Percentiles rank a stretch among this genome's conserved stretches.
These are phyloP conservation scores for Caenorhabditis doughertyi DNA, from an alignment of 2,888 invertebrate genomes.

Conservation along the genomic window DNA sequence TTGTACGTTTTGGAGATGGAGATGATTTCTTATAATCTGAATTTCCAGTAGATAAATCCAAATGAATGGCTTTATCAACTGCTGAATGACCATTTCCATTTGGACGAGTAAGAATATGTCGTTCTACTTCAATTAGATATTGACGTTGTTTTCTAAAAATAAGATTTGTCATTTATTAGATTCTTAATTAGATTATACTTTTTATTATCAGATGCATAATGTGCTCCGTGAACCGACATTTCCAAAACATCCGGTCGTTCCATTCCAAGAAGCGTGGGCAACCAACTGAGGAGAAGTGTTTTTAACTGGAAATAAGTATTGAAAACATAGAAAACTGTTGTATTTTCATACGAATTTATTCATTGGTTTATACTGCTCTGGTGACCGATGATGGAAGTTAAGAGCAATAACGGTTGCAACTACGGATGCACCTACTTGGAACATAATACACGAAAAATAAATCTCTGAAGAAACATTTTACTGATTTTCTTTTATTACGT, in stretches of 20 bases:
- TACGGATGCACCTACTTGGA: constrained; percentile 81
- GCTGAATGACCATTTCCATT: constrained; percentile 51
- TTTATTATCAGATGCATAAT: constrained; percentile 53
- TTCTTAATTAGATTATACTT: constrained; percentile 9
- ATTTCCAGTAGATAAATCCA: constrained; percentile 57
- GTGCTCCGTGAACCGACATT: constrained; percentile 53
- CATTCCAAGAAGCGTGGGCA: constrained; percentile 78
- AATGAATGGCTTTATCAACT: constrained; percentile 58
- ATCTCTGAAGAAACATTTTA: constrained; percentile 76
- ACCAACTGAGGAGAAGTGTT: constrained; percentile 77
- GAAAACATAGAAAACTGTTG: neutral
- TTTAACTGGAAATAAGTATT: constrained; percentile 70
- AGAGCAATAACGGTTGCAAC: constrained; percentile 84
- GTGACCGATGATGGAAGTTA: constrained; percentile 85
- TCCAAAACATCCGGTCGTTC: constrained; percentile 73
- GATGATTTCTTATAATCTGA: constrained; percentile 35
- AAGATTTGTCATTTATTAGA: neutral
- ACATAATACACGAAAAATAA: constrained; percentile 82
- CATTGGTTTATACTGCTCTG: constrained; percentile 82
- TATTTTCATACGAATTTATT: constrained; percentile 70
- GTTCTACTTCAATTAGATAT: constrained; percentile 63
- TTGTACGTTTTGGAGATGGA: constrained; percentile 35
- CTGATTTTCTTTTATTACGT: constrained; percentile 66
- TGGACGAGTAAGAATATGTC: constrained; percentile 56
- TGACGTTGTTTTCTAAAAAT: constrained; percentile 57